A percentile compares a stretch with the other conserved stretches of the same genome.
phyloP scores from a whole-genome alignment of 2,797 vertebrate genomes.

The Mus caroli region DNA sequence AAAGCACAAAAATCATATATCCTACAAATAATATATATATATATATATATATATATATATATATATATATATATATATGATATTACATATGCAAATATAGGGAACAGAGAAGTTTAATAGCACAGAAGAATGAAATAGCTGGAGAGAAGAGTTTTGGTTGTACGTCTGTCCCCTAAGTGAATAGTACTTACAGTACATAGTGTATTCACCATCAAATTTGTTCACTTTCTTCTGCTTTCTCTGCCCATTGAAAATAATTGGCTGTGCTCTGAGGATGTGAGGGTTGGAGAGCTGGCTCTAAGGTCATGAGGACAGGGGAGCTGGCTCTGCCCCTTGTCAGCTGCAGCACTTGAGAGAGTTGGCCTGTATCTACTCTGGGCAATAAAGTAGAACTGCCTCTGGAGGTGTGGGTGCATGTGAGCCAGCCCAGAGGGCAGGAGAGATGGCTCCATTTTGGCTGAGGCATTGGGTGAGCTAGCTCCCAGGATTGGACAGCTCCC shows the following conservation, averaged over 20 bases:
- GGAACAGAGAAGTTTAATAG: background rate
- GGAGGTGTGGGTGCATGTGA: background rate
- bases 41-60: no score
- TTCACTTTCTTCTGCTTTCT: background rate
- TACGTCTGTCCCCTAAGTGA: background rate
- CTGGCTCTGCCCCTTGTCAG: background rate
- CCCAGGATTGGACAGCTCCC: background rate
- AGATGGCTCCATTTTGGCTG: background rate
- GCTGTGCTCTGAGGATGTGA: background rate
- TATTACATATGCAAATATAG: background rate
- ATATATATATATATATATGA: background rate
- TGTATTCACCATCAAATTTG: background rate
- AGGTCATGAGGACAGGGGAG: background rate
- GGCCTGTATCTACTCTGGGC: background rate
- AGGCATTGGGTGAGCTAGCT: background rate
- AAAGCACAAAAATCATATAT: background rate
- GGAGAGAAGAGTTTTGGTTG: background rate
- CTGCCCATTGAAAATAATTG: background rate
- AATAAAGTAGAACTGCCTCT: background rate
- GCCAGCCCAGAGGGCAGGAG: background rate
- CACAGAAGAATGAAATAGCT: background rate
- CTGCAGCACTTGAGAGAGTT: background rate
- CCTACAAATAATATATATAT: background rate
- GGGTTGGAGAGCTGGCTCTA: background rate
- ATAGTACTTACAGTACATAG: background rate